A percentile compares a stretch with the other conserved stretches of the same genome.
These are phyloP conservation scores for Chalcosyrphus nemorum DNA, from an alignment of 2,888 invertebrate species.

Conservation along the genomic window DNA sequence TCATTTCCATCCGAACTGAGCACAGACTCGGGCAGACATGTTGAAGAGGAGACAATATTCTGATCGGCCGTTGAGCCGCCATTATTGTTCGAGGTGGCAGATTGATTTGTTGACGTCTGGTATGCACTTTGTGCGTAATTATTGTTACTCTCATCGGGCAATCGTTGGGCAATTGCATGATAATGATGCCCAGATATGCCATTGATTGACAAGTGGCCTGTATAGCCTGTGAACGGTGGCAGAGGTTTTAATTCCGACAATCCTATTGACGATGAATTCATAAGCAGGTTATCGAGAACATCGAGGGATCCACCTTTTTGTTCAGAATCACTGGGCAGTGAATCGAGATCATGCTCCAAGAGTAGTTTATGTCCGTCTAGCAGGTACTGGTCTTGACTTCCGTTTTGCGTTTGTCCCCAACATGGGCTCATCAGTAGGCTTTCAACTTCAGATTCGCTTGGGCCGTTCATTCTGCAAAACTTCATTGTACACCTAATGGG, in stretches of 20 bases:
- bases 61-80: constrained; percentile 84
- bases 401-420: constrained; percentile 85
- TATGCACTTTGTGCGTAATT: constrained; percentile 86
- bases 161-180: constrained; percentile 90
- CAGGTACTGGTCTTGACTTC: constrained; percentile 83
- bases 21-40: constrained; percentile 86
- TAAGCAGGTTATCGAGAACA: constrained; percentile 87
- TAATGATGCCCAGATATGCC: constrained; percentile 94
- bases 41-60: constrained; percentile 89
- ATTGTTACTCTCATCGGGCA: constrained; percentile 89
- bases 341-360: constrained; percentile 84
- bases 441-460: constrained; percentile 85
- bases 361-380: constrained; percentile 84
- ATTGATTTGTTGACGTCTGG: constrained; percentile 75
- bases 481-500: constrained; percentile 83
- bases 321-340: constrained; percentile 82
- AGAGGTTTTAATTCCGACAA: constrained; percentile 92
- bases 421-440: constrained; percentile 88
- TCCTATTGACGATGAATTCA: constrained; percentile 83
- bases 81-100: constrained; percentile 74
- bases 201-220: constrained; percentile 92
- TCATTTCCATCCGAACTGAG: constrained; percentile 82
- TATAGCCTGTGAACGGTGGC: constrained; percentile 93
- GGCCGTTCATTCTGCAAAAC: constrained; percentile 84
- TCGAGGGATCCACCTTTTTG: constrained; percentile 84